These are phyloP conservation scores for Schizopygopsis pylzovi DNA, from an alignment of 2,797 vertebrate genomes.

Conservation along the genomic window DNA sequence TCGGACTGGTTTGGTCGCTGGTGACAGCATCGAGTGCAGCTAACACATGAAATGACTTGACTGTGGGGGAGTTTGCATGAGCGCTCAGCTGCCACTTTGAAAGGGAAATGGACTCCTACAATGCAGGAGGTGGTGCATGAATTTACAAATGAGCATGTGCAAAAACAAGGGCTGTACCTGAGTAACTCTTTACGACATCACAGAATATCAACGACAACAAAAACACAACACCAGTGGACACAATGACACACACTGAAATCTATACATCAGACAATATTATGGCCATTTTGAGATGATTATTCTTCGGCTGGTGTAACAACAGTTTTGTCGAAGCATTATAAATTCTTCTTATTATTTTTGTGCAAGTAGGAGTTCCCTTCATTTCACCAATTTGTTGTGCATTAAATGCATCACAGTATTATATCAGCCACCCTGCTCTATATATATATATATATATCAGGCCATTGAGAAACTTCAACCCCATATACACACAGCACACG, in stretches of 20 bases:
- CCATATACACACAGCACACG: background rate
- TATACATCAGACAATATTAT: background rate
- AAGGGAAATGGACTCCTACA: slow-evolving; percentile 36
- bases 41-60: slow-evolving; percentile 55
- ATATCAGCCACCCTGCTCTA: background rate
- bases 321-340: background rate
- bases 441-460: too few relatives aligned
- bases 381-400: background rate
- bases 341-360: background rate
- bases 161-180: slow-evolving; percentile 26
- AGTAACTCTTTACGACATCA: background rate
- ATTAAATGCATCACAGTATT: background rate
- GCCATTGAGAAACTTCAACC: background rate
- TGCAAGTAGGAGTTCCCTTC: background rate
- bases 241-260: background rate
- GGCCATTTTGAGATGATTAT: background rate
- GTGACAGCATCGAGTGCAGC: background rate
- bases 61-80: slow-evolving; percentile 43
- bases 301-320: background rate
- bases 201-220: background rate
- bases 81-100: slow-evolving; percentile 19
- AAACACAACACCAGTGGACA: background rate
- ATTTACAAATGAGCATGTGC: slow-evolving; percentile 27
- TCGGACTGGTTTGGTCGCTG: slow-evolving; percentile 1
- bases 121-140: background rate